A percentile compares a stretch with the other conserved stretches of the same genome.
phyloP scores from a whole-genome alignment of 2,888 invertebrate genomes.

The Rhamphomyia laevipes region DNA sequence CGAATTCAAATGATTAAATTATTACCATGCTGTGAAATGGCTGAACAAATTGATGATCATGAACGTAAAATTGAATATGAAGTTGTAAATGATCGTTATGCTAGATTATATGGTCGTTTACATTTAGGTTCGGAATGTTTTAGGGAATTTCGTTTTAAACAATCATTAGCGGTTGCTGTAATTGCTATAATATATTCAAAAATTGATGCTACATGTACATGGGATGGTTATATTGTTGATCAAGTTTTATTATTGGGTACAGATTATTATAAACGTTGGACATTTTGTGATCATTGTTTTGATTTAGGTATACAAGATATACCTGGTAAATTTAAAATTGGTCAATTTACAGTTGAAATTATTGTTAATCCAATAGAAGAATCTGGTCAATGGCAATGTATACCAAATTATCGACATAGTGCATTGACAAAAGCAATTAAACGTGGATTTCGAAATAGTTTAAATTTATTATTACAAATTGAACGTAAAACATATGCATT shows the following conservation, averaged over 20 bases:
- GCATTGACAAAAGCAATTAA: constrained; percentile 23
- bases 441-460: constrained; percentile 16
- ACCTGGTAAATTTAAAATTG: constrained; percentile 26
- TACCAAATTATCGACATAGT: constrained; percentile 25
- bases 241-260: constrained; percentile 30
- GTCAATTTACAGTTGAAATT: constrained; percentile 26
- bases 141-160: constrained; percentile 26
- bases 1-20: constrained; percentile 25
- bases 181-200: constrained; percentile 28
- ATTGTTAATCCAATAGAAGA: constrained; percentile 13
- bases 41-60: constrained; percentile 8
- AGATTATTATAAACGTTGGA: constrained; percentile 26
- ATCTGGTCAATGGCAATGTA: constrained; percentile 26
- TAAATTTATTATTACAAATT: constrained; percentile 28
- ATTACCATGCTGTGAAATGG: constrained; percentile 23
- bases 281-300: constrained; percentile 19
- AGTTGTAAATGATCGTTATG: constrained; percentile 27
- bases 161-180: constrained; percentile 27
- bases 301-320: constrained; percentile 26
- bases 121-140: constrained; percentile 27
- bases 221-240: constrained; percentile 27
- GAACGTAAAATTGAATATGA: constrained; percentile 25
- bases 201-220: constrained; percentile 31
- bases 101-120: constrained; percentile 22
- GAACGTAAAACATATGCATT: constrained; percentile 29